Evolutionary conservation across 2,888 invertebrate genomes (phyloP).

Genomic region (Margaritifera margaritifera): DNA sequence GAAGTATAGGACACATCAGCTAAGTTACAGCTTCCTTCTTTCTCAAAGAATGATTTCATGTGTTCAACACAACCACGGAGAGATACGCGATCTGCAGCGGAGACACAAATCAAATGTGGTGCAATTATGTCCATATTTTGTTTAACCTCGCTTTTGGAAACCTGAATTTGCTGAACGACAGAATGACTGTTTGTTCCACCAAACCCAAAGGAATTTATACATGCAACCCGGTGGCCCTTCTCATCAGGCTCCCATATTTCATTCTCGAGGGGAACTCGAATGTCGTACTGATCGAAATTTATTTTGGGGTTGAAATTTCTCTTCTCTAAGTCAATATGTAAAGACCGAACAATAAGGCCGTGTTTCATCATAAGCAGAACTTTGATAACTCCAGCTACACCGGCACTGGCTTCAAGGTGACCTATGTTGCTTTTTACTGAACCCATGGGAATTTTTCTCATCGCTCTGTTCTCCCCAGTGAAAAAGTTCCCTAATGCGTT

Average conservation of each 20-base stretch:
- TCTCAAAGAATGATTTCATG: slow-evolving; percentile 5
- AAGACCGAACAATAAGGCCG: slow-evolving; percentile 41
- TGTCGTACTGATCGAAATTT: slow-evolving; percentile 18
- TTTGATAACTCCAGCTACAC: slow-evolving; percentile 50
- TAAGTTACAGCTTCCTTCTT: slow-evolving; percentile 1
- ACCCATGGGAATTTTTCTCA: slow-evolving; percentile 28
- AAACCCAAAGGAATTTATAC: slow-evolving; percentile 51
- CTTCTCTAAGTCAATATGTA: slow-evolving; percentile 25
- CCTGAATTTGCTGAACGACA: slow-evolving; percentile 19
- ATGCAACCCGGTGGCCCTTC: slow-evolving; percentile 19
- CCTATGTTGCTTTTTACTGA: slow-evolving; percentile 54
- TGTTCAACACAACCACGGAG: slow-evolving; percentile 5
- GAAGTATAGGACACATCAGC: slow-evolving; percentile 13
- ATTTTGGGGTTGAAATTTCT: slow-evolving; percentile 34
- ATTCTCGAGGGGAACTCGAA: slow-evolving; percentile 23
- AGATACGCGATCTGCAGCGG: slow-evolving; percentile 10
- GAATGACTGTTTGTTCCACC: slow-evolving; percentile 54
- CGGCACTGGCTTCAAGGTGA: slow-evolving; percentile 47
- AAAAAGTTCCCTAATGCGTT: slow-evolving; percentile 42
- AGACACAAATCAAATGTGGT: slow-evolving; percentile 16
- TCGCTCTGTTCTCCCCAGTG: background rate
- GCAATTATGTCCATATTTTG: background rate
- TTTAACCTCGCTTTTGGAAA: background rate
- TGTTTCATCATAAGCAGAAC: slow-evolving; percentile 51
- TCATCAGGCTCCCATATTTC: slow-evolving; percentile 19